Base-by-base conservation (phyloP, 2,113 vertebrate species). In the Puffinus mauretanicus region DNA sequence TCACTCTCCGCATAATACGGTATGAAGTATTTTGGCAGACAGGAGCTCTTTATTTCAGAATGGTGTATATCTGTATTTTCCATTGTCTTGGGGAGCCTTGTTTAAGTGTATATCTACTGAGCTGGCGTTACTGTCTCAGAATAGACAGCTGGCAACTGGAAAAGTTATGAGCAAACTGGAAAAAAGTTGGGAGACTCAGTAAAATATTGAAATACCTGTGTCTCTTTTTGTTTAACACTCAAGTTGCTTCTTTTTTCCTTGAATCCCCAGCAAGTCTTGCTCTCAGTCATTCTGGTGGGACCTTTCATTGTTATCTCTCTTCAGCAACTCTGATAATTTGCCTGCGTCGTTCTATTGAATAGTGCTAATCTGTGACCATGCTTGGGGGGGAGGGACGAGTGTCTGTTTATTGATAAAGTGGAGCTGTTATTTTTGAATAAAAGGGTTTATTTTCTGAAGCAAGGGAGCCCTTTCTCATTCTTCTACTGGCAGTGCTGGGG, bases 381-480 rank as follows among this genome's bases (percentile, higher is more conserved):
- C 22, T 58, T 20, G 19, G 2, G 18, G 3, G 0, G 40, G 40
- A 13, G 11, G 10, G 22, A 3, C 17, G 3, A 0, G 9, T 42
- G 22, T 65, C 30, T 72, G 14, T 62, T 71, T 64, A 51, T 90
- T 40, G 16, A 29, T 17, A 46, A 14, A 70, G 11, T 26, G 27
- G 46, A 42, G 30, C 66, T 66, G 22, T 66, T 70, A 46, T 42
- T 80, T 88, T 64, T 80, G 2, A 81, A 62, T 27, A 51, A 49
- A 86, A 86, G 26, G 16, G 25, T 86, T 75, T 80, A 19, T 87
- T 95, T 84, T 81, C 76, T 88, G 52, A 52, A 84, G n/a, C 8
- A 64, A 20, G 24, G 30, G 42, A 92, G 25, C 62, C 10, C 32
- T 82, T 85, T 70, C 17, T 11, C 8, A 10, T 46, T 34, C 14